Base-by-base conservation (phyloP, 2,888 invertebrate genomes). In the Gastracanthus pulcherrimus region DNA sequence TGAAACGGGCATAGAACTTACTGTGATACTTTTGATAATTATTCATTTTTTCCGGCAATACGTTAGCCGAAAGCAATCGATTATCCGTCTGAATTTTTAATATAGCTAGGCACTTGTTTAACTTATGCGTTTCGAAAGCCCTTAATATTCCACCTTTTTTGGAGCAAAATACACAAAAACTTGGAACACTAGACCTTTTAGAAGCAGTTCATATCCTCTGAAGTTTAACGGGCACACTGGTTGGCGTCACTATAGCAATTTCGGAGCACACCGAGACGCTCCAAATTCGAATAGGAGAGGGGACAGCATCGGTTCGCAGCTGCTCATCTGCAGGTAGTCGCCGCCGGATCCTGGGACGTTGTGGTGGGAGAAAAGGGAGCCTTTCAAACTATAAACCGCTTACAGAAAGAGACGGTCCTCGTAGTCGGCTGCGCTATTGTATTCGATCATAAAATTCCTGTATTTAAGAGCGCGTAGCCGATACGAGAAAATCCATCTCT, bases 121-220 rank as follows among this genome's bases (percentile, higher is more conserved):
- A 60, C 31, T 26, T 29, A 9, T 60, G 9, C 26, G 60, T 31
- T 11, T 60, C n/a, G 31, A 60, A 60, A 23, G n/a, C 3, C 5
- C n/a, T 60, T 60, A 60, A 60, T 60, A 11, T 60, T 13, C 60
- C 60, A 60, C 60, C n/a, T 60, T 60, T 60, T 60, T 60, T 60
- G 31, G n/a, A 60, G 26, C 60, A 60, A 60, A 23, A 23, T 60
- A 23, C 26, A 60, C 60, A 60, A 60, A 60, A 60, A 23, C 3
- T 9, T 16, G 11, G 11, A 7, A 16, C n/a, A n/a, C 9, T 38
- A 9, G 6, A 38, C 38, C 4, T 38, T 38, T 38, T 9, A 38
- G 38, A 6, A 38, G 9, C 38, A 38, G 38, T 9, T 38, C 38
- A 4, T 4, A 38, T 38, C 38, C 6, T 9, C 9, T 9, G 9